Evolutionary conservation across 1,140 invertebrate species (phyloP), one percentile per base, ranked within the genome.

Genomic region (Drosophila seguyi): DNA sequence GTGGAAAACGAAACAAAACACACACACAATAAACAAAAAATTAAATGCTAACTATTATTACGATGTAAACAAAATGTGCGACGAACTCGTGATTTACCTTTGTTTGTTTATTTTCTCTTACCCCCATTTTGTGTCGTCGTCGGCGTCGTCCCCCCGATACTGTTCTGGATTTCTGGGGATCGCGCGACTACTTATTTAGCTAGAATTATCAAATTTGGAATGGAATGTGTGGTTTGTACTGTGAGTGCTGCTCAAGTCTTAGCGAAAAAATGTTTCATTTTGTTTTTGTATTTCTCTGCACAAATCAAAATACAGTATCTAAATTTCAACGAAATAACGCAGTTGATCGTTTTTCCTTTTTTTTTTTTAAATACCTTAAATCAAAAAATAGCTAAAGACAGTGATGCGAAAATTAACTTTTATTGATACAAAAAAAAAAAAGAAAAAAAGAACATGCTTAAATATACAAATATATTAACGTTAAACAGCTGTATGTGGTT

Each of bases 31-130:
- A 61, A 81, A 62, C 72, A 80, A 58, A 65, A 65, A 79, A 79
- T 65, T 45, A 72, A 47, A 79, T 47, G 50, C 67, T 59, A 78
- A 72, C 47, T 80, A 86, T 79, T 78, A 74, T 86, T 74, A 60
- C 72, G 57, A 69, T 76, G 79, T 72, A 68, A 61, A 71, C 44
- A 45, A 75, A 61, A 47, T 63, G 66, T 61, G 75, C 55, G 38
- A 45, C 68, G 45, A 78, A 61, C 72, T 66, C 62, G 47, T 14
- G 20, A 55, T 63, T 77, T 74, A 65, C 61, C 75, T 76, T 72
- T 62, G 56, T 56, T 60, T 62, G 45, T 63, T 47, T 62, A 22
- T 36, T 36, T 52, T 41, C 22, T 25, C 22, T 25, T 14, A 16
- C 34, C 61, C 61, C 39, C 47, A 16, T 22, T 27, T 25, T 50